Evolutionary conservation across 2,113 vertebrate species (phyloP), one percentile per base, ranked within the genome.

Genomic region (Xenopus laevis): DNA sequence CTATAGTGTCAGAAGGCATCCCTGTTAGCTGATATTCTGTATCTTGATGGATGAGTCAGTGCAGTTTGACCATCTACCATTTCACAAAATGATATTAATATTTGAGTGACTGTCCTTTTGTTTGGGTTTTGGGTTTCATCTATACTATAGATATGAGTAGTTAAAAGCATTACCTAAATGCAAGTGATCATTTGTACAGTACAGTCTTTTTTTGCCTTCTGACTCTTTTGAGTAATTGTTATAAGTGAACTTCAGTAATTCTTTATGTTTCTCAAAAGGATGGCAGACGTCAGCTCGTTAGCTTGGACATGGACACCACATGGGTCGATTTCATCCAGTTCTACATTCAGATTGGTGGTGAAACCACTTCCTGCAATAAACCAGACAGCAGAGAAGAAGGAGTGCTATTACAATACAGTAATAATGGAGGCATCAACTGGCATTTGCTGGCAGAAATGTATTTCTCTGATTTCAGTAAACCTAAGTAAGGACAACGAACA

Each of bases 261-360:
- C 71, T 65, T 71, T 52, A 30, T 50, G 33, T 67, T 61, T 72
- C 72, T 10, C 27, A 17, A 61, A 83, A 99, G 97, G 94, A 91
- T 84, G 97, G 97, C 53, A 92, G 96, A 81, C 93, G 97, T 68
- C 95, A 96, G 71, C 81, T 98, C 71, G 91, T 98, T 84, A 99
- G 93, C 89, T 93, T 92, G 93, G 96, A 99, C 78, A 84, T 99
- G 84, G 97, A 98, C 82, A 98, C 97, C 0, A 94, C 95, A 5
- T 98, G 97, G 96, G 97, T 95, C 15, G 97, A 99, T 87, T 99
- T 98, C 83, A 92, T 98, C 33, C 97, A 99, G 90, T 99, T 99
- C 88, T 98, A 98, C 84, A 91, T 98, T 78, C 94, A 96, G 33
- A 94, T 99, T 69, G 97, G 97, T 1, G 97, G 97, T 82, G 96